Conservation (phyloP, 2,113 vertebrate genomes). For the Archocentrus centrarchus region DNA sequence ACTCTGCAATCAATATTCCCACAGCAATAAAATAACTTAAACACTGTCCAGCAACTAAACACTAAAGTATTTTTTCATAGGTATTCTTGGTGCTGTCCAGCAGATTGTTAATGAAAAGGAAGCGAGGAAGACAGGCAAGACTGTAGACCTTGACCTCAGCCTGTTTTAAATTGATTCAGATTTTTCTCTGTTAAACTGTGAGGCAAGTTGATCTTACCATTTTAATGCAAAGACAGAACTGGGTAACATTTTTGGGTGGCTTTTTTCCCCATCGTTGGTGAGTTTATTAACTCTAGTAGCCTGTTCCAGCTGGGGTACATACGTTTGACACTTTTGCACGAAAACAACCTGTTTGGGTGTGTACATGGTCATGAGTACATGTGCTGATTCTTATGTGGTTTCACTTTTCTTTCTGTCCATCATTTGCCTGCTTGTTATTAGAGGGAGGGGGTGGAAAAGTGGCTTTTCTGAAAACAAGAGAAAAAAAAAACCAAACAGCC, state of each 20-base stretch:
- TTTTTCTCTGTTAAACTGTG: no score
- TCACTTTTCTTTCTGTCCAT: background rate
- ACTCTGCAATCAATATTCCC: background rate
- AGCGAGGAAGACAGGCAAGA: background rate
- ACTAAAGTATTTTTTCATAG: background rate
- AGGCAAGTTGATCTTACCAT: no score
- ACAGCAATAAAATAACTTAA: background rate
- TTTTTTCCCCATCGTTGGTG: no score
- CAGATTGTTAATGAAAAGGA: background rate
- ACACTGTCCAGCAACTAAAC: background rate
- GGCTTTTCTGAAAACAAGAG: background rate
- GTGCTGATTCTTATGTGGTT: no score
- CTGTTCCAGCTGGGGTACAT: no score
- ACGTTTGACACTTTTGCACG: background rate
- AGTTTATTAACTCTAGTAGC: no score
- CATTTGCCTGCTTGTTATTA: background rate
- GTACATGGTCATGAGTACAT: background rate
- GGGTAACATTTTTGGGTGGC: no score
- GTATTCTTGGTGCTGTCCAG: background rate
- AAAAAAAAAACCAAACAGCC: background rate
- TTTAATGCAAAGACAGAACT: no score
- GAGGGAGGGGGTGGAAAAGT: background rate
- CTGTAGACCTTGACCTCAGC: background rate
- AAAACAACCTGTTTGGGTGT: background rate
- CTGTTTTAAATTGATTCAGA: rapidly evolving